Evolutionary conservation across 2,888 invertebrate genomes (phyloP), one percentile per base, ranked within the genome.

Genomic region (Apamea epomidion): DNA sequence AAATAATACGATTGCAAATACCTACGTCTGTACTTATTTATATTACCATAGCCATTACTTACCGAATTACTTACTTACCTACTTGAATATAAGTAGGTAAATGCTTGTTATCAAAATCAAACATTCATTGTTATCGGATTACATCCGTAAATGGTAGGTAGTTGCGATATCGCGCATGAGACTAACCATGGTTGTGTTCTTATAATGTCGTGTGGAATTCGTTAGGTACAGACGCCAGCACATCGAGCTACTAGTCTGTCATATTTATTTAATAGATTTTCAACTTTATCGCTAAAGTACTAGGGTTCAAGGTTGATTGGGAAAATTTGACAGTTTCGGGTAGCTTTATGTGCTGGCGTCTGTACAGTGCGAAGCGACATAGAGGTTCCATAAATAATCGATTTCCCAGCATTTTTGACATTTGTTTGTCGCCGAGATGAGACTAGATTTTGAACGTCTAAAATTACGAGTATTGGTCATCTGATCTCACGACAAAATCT

Each of bases 71-170:
- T n/a, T 70, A 45, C n/a, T 0, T 76, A 62, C 32, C 12, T 45
- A 48, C 14, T 18, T 64, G 25, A 21, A n/a, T 42, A 42, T 14
- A 45, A 48, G 51, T 42, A 42, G 16, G 32, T n/a, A 58, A n/a
- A 37, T 60, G 51, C 16, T 54, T 29, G 54, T 78, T 83, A 78
- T 78, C 78, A 32, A 48, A 78, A 78, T 48, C 71, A 42, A 68
- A 72, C 32, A 32, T n/a, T 58, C 29, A 6, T 29, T 14, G 67
- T 64, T 82, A 72, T 78, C 78, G 60, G 71, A 71, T 72, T 51
- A 72, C 25, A 67, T 68, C 14, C 62, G 78, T 67, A 62, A 79
- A 65, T 58, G n/a, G n/a, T 54, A 18, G 45, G 12, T 65, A 25
- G 62, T 8, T 37, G 14, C 60, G 45, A 71, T 74, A 67, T 32